phyloP scores from a whole-genome alignment of 2,797 vertebrate genomes.

The Melanotaenia pygmaea region DNA sequence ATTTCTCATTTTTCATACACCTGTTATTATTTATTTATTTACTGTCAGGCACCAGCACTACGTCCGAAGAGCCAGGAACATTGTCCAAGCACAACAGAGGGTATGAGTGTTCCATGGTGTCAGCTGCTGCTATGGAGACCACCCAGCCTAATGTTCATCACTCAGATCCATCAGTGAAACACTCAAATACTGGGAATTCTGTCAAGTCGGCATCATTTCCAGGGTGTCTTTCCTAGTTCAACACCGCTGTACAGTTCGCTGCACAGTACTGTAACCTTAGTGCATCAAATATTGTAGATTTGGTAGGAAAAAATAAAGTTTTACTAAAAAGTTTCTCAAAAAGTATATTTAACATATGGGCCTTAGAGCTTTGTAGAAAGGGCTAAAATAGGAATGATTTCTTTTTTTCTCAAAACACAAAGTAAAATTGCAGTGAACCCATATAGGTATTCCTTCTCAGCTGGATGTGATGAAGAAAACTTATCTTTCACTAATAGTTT shows the following conservation, averaged over 20 bases:
- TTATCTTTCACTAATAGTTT: neutral
- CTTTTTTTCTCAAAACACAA: neutral
- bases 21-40: neutral
- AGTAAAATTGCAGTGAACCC: neutral
- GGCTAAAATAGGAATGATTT: neutral
- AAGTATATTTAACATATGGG: neutral
- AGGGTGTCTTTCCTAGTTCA: slow-evolving; percentile 33
- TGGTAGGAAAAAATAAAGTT: neutral
- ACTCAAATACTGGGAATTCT: slow-evolving; percentile 38
- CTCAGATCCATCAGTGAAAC: slow-evolving; percentile 35
- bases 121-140: slow-evolving; percentile 41
- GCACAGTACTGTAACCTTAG: slow-evolving; percentile 13
- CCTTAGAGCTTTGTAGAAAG: neutral
- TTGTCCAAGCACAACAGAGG: slow-evolving; percentile 63
- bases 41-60: slow-evolving; percentile 58
- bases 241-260: slow-evolving; percentile 6
- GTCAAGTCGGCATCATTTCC: slow-evolving; percentile 30
- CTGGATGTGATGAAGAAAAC: neutral
- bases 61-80: slow-evolving; percentile 48
- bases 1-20: neutral
- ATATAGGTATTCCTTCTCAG: neutral
- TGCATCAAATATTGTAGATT: neutral
- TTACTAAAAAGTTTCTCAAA: neutral
- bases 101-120: slow-evolving; percentile 54
- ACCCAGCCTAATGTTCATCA: neutral